These are phyloP conservation scores for Wiebesia pumilae DNA, from an alignment of 1,140 invertebrate species.

Conservation along the genomic window DNA sequence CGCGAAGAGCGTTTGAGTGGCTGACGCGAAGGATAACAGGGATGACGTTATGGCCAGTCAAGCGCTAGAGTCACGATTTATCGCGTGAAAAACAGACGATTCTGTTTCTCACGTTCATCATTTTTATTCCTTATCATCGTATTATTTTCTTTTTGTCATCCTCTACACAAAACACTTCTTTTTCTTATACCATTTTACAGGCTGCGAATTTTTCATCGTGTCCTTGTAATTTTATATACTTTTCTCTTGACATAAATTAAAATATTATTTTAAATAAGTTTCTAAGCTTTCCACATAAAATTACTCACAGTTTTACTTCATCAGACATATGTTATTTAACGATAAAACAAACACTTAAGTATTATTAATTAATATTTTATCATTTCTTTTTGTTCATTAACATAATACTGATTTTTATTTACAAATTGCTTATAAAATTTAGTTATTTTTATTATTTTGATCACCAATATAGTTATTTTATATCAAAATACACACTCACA, in stretches of 20 bases:
- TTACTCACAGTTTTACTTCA: too few species aligned
- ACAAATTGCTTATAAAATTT: too few species aligned
- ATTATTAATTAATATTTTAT: too few species aligned
- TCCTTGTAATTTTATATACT: neutral
- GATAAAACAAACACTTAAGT: too few species aligned
- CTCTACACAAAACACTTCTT: neutral
- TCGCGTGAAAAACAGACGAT: constrained; percentile 52
- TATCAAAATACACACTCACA: too few species aligned
- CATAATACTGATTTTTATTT: too few species aligned
- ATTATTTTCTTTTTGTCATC: constrained; percentile 47
- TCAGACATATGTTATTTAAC: too few species aligned
- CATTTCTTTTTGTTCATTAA: too few species aligned
- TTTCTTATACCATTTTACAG: neutral
- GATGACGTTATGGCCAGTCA: constrained; percentile 62
- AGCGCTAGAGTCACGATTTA: constrained; percentile 63
- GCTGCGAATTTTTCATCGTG: neutral
- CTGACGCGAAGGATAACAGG: constrained; percentile 43
- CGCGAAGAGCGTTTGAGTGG: constrained; percentile 56
- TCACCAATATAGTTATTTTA: too few species aligned
- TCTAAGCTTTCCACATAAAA: too few species aligned
- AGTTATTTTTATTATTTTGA: too few species aligned
- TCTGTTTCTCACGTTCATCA: constrained; percentile 38
- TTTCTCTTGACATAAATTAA: neutral
- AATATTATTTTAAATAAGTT: neutral
- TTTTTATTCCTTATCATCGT: constrained; percentile 37